These are phyloP conservation scores for Sinocyclocheilus grahami DNA, from an alignment of 2,113 vertebrate genomes.

Conservation along the genomic window DNA sequence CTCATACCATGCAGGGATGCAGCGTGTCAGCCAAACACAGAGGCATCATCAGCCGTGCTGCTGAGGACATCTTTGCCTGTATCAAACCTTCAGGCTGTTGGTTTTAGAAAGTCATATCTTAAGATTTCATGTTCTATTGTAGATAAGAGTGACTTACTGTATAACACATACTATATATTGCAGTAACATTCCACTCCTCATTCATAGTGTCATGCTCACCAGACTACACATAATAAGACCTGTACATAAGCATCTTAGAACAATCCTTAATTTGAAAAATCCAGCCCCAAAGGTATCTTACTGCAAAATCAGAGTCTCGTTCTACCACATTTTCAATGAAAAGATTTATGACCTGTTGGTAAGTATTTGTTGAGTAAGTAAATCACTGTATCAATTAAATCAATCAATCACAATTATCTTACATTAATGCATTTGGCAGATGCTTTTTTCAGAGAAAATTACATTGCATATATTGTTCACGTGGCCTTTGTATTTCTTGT, in stretches of 20 bases:
- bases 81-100: slow-evolving; percentile 38
- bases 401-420: not conserved
- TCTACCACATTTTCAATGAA: slow-evolving; percentile 65
- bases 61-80: slow-evolving; percentile 65
- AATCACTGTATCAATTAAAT: not conserved
- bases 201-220: not conserved
- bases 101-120: not conserved
- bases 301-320: slow-evolving; percentile 61
- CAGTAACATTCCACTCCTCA: not conserved
- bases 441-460: not conserved
- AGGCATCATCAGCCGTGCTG: slow-evolving; percentile 55
- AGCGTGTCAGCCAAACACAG: slow-evolving; percentile 48
- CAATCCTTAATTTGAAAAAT: slow-evolving; percentile 35
- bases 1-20: slow-evolving; percentile 50
- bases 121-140: not conserved
- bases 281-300: slow-evolving; percentile 54
- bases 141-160: not conserved
- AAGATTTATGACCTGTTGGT: slow-evolving; percentile 68
- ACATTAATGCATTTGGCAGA: not conserved
- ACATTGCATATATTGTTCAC: not conserved
- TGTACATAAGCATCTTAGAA: not conserved
- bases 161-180: not conserved
- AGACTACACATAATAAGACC: not conserved
- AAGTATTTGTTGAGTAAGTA: slow-evolving; percentile 27
- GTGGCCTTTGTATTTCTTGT: not conserved